These are phyloP conservation scores for Papilio protenor DNA, from an alignment of 2,888 invertebrate species.

Conservation along the genomic window DNA sequence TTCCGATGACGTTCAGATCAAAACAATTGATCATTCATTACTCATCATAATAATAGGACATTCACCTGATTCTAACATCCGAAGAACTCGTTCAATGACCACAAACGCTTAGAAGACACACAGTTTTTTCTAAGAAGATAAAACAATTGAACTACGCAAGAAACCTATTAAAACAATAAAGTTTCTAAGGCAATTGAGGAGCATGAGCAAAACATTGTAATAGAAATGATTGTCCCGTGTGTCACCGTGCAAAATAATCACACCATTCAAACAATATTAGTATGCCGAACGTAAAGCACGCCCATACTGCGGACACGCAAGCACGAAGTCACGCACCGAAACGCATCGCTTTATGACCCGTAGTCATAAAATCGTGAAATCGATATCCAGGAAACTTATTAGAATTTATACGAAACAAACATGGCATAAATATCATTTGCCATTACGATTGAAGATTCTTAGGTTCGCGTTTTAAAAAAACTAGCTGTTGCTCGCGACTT, in stretches of 20 bases:
- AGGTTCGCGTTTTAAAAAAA: too few relatives aligned
- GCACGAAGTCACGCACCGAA: constrained; percentile 42
- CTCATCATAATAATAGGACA: background rate
- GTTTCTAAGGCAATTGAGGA: constrained; percentile 36
- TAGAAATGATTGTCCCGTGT: constrained; percentile 39
- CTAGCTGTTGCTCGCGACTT: too few relatives aligned
- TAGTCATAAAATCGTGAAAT: constrained; percentile 39
- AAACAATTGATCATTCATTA: background rate
- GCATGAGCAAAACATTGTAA: constrained; percentile 35
- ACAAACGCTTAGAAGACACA: background rate
- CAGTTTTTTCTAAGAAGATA: background rate
- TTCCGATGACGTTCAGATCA: background rate
- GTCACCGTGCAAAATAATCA: constrained; percentile 41
- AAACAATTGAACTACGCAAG: constrained; percentile 21
- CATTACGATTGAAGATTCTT: too few relatives aligned
- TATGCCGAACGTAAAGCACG: constrained; percentile 37
- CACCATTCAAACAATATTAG: constrained; percentile 36
- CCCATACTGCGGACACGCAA: constrained; percentile 30
- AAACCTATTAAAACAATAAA: constrained; percentile 37
- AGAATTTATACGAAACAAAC: constrained; percentile 17
- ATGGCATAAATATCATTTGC: background rate
- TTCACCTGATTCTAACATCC: background rate
- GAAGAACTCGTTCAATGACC: background rate
- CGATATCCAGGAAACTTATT: constrained; percentile 20
- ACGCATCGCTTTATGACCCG: constrained; percentile 39